Evolutionary conservation across 2,113 vertebrate species (phyloP), one percentile per base, ranked within the genome.

Genomic region (Blennius ocellaris): DNA sequence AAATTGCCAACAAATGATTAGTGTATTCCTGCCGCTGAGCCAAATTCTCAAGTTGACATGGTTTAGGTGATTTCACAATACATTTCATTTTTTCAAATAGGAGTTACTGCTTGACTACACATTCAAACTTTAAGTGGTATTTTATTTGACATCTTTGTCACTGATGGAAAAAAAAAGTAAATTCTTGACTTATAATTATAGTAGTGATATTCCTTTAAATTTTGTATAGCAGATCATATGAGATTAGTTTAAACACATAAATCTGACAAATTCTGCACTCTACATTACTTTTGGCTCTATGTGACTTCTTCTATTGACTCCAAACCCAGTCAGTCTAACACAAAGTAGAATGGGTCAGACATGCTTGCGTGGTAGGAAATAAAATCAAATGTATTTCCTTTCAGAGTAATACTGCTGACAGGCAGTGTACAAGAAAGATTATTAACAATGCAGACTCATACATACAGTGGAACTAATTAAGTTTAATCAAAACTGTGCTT

Each of bases 321-420:
- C 44, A 52, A 49, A 53, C 50, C 50, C 71, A 63, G 49, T 65
- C 73, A 74, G 21, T 61, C 64, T 65, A 72, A 45, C 66, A 59
- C 56, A 21, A 8, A 70, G 14, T 37, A 15, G 16, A 7, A 43
- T 6, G 21, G 38, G 44, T 47, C 56, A 44, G 60, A 73, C 54
- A 70, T 41, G 38, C 38, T 47, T 57, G 66, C 58, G 55, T 58
- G 47, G 65, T 69, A 59, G 62, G 59, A 79, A 74, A 60, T 14
- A 44, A 38, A 30, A 30, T 61, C 16, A 3, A 57, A 48, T 45
- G 62, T 54, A 61, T 72, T 56, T 17, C 37, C 61, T 17, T 36
- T 47, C 17, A 37, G 17, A 43, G 21, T 45, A 21, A 80, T 51
- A 53, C 11, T 30, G 21, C 21, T 30, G 21, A 30, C 21, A 30